Conservation (phyloP, 2,113 vertebrate species). For the Grammomys surdaster region DNA sequence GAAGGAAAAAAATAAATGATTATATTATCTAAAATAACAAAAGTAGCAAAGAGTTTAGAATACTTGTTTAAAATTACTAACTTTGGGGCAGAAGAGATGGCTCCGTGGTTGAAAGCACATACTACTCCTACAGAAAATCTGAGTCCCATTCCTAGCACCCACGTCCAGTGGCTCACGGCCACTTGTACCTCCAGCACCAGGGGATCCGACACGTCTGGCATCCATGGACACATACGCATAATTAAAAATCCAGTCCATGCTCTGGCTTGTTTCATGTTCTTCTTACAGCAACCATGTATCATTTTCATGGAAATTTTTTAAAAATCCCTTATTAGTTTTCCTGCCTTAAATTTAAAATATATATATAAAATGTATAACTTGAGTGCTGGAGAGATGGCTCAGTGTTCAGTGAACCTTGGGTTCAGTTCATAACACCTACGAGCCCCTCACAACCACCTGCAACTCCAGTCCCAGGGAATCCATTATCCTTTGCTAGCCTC, state of each 20-base stretch:
- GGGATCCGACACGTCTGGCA: no score
- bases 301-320: no score
- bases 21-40: neutral
- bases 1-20: neutral
- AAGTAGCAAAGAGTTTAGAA: neutral
- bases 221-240: no score
- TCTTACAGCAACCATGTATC: no score
- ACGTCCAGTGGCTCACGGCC: neutral
- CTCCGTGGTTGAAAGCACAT: neutral
- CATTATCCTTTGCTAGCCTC: neutral
- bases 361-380: no score
- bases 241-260: no score
- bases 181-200: no score
- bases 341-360: no score
- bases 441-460: neutral
- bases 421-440: neutral
- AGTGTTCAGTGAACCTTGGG: neutral
- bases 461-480: neutral
- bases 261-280: no score
- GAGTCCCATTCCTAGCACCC: neutral
- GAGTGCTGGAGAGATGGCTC: no score
- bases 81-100: neutral
- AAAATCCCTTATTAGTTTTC: no score
- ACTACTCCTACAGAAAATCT: neutral
- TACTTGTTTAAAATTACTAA: neutral